phyloP scores from a whole-genome alignment of 2,797 vertebrate genomes.

The Apodemus agrarius region DNA sequence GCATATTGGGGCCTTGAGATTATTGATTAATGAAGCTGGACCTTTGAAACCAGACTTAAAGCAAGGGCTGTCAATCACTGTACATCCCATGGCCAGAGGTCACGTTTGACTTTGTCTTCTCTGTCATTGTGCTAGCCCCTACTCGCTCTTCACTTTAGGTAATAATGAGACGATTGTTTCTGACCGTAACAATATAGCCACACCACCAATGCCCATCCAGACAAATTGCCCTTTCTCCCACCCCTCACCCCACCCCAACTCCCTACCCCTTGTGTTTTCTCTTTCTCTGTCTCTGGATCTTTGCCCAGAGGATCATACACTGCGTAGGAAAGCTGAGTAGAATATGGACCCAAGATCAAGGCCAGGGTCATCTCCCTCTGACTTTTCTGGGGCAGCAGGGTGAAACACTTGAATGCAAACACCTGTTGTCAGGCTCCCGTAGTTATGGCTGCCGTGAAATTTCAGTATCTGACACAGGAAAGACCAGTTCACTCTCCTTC shows the following conservation, averaged over 20 bases:
- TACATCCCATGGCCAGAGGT: background rate
- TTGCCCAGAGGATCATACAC: background rate
- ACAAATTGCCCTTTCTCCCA: background rate
- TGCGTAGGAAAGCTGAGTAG: background rate
- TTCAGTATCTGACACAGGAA: background rate
- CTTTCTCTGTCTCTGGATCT: slow-evolving; percentile 9
- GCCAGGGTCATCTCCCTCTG: background rate
- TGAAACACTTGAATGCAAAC: background rate
- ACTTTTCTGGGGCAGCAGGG: background rate
- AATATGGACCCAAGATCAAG: background rate
- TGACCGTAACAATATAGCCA: slow-evolving; percentile 7
- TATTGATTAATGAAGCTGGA: background rate
- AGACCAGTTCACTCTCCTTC: background rate
- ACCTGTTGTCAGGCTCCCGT: background rate
- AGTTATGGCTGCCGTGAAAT: background rate
- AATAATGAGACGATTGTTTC: slow-evolving; percentile 45
- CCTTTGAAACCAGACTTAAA: slow-evolving; percentile 45
- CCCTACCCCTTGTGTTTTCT: background rate
- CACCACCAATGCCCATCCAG: background rate
- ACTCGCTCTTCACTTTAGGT: background rate
- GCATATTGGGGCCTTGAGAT: background rate
- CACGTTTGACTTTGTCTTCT: background rate
- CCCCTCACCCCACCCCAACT: no score
- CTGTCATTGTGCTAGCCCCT: background rate
- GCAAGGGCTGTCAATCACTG: background rate